These are phyloP conservation scores for Parapristionchus giblindavisi DNA, from an alignment of 2,888 invertebrate genomes.

Conservation along the genomic window DNA sequence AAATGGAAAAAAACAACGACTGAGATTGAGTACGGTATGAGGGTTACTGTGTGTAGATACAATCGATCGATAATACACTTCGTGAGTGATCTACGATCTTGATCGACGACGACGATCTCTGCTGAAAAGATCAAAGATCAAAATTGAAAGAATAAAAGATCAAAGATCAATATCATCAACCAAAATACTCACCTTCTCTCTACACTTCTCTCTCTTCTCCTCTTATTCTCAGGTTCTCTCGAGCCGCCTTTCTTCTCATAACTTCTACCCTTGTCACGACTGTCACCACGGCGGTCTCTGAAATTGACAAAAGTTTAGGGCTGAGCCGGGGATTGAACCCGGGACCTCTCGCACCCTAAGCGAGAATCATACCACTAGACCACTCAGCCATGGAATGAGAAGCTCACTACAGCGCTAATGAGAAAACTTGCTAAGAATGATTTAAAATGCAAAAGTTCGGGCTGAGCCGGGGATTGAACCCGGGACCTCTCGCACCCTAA, in stretches of 20 bases:
- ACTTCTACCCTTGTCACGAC: no score
- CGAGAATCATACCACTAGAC: slow-evolving; percentile 70
- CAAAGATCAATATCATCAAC: neutral
- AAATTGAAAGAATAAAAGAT: neutral
- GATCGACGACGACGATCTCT: slow-evolving; percentile 29
- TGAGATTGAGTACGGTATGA: no score
- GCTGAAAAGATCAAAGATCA: neutral
- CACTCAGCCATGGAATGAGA: no score
- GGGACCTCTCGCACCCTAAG: slow-evolving; percentile 70
- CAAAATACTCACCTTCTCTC: neutral
- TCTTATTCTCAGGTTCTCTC: slow-evolving; percentile 13
- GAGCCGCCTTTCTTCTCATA: no score
- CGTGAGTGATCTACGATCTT: neutral
- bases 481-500: slow-evolving; percentile 69
- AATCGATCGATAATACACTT: neutral
- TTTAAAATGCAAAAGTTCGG: no score
- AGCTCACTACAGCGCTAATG: no score
- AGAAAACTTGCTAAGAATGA: no score
- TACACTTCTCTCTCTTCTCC: neutral
- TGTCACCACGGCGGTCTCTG: slow-evolving; percentile 21
- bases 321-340: slow-evolving; percentile 63
- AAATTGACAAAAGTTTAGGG: slow-evolving; percentile 10
- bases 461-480: slow-evolving; percentile 57
- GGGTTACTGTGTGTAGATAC: no score
- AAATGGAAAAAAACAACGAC: no score